These are phyloP conservation scores for Alligator mississippiensis DNA, from an alignment of 2,113 vertebrate species.

Conservation along the genomic window DNA sequence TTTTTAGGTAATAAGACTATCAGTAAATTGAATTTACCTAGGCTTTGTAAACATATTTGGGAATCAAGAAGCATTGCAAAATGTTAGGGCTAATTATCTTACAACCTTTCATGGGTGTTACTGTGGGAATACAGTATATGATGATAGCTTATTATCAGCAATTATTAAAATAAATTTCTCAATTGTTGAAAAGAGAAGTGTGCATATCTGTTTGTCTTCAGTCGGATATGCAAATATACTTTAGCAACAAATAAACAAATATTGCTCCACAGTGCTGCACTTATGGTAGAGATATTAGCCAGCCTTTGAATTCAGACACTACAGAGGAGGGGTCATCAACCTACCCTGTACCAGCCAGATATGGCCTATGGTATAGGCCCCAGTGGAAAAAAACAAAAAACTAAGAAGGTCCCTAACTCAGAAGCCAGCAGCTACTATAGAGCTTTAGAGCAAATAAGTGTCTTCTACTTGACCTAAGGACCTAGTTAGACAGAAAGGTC, in stretches of 20 bases:
- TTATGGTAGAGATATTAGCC: neutral
- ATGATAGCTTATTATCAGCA: neutral
- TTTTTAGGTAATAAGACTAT: neutral
- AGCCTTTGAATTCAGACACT: neutral
- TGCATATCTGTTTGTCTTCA: neutral
- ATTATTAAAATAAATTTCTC: neutral
- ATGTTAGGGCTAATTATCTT: rapidly evolving
- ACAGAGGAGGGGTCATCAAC: no score
- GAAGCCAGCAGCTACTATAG: no score
- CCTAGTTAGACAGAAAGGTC: no score
- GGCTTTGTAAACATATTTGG: rapidly evolving
- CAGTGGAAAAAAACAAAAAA: no score
- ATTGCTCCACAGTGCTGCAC: neutral
- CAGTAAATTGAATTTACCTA: neutral
- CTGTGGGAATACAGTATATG: neutral
- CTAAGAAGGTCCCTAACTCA: no score
- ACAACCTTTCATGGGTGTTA: neutral
- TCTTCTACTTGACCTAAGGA: no score
- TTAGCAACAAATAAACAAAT: neutral
- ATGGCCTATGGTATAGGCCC: no score
- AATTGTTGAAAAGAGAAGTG: neutral
- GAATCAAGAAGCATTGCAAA: neutral
- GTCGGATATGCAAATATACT: neutral
- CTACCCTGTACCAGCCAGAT: no score
- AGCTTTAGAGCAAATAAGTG: no score